These are phyloP conservation scores for Poecilobothrus nobilitatus DNA, from an alignment of 2,888 invertebrate genomes.

Conservation along the genomic window DNA sequence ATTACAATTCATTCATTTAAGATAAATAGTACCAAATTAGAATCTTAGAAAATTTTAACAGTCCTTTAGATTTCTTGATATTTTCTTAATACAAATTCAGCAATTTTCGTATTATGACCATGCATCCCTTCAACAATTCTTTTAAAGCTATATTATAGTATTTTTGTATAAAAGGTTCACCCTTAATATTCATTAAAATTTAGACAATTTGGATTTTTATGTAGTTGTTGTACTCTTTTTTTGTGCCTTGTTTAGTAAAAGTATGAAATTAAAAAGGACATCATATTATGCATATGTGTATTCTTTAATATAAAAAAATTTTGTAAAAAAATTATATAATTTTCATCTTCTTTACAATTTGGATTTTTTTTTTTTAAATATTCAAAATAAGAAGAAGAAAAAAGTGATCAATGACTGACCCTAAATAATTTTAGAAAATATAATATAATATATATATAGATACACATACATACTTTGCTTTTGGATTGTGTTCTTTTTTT, in stretches of 20 bases:
- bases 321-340: neutral
- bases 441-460: too few relatives aligned
- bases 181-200: neutral
- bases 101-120: too few relatives aligned
- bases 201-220: neutral
- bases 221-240: neutral
- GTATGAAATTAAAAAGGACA: neutral
- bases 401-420: neutral
- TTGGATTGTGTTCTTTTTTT: neutral
- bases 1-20: neutral
- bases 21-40: neutral
- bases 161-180: neutral
- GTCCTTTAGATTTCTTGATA: neutral
- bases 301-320: neutral
- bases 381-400: neutral
- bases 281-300: slow-evolving; percentile 1
- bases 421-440: neutral
- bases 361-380: neutral
- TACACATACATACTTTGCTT: too few relatives aligned
- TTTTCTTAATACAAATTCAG: neutral
- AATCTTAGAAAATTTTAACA: neutral
- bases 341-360: too few relatives aligned
- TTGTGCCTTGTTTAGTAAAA: neutral
- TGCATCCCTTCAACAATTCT: neutral
- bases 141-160: neutral